Evolutionary conservation across 2,888 invertebrate genomes (phyloP).

Genomic region (Acanthacorydalis orientalis): DNA sequence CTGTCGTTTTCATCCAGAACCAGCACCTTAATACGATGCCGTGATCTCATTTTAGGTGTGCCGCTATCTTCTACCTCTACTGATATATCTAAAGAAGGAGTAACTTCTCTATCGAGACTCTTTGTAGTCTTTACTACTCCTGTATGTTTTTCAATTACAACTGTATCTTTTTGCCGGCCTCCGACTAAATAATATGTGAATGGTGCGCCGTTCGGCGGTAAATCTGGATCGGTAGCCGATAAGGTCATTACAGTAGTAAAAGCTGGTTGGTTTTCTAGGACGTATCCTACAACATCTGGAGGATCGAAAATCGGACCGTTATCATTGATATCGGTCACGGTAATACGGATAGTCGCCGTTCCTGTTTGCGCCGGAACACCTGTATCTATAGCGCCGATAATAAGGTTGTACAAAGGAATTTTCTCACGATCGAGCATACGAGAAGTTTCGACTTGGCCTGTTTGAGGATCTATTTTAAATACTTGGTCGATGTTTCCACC

Average conservation of each 20-base stretch:
- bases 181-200: constrained; percentile 68
- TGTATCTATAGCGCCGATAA: constrained; percentile 76
- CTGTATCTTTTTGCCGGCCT: constrained; percentile 57
- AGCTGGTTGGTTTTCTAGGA: constrained; percentile 74
- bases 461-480: constrained; percentile 76
- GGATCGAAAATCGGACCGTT: constrained; percentile 75
- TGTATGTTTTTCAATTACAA: constrained; percentile 61
- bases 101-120: constrained; percentile 67
- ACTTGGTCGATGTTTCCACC: constrained; percentile 67
- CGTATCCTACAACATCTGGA: constrained; percentile 51
- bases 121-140: constrained; percentile 65
- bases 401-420: constrained; percentile 52
- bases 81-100: constrained; percentile 53
- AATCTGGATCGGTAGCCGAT: constrained; percentile 75
- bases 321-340: constrained; percentile 77
- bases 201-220: constrained; percentile 81
- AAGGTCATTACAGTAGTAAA: constrained; percentile 70
- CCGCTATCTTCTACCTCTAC: constrained; percentile 85
- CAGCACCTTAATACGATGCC: constrained; percentile 55
- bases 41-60: constrained; percentile 63
- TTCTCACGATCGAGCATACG: constrained; percentile 67
- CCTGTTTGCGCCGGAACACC: constrained; percentile 84
- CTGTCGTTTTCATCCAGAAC: constrained; percentile 83
- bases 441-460: constrained; percentile 66
- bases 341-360: constrained; percentile 67